A percentile compares a stretch with the other conserved stretches of the same genome.
phyloP scores from a whole-genome alignment of 2,113 vertebrate genomes.

The Danionella cerebrum region DNA sequence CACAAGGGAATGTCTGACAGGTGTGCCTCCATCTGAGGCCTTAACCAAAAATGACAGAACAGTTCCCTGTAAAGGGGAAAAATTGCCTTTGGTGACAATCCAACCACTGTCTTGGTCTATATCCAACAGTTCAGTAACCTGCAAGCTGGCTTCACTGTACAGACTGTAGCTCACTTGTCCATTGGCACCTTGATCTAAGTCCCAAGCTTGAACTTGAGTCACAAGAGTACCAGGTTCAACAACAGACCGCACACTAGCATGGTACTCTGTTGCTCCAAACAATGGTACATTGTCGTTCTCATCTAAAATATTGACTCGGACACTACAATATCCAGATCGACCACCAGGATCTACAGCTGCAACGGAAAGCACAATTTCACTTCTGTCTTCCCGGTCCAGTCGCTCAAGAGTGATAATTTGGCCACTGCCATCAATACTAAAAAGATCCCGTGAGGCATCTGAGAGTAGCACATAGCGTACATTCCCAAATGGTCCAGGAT shows the following conservation, averaged over 20 bases:
- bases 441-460: conserved; percentile 81
- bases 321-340: conserved; percentile 75
- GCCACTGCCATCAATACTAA: conserved; percentile 79
- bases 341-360: conserved; percentile 84
- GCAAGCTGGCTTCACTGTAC: conserved; percentile 84
- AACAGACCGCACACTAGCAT: conserved; percentile 84
- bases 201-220: conserved; percentile 85
- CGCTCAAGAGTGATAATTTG: conserved; percentile 82
- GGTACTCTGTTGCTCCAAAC: conserved; percentile 79
- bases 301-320: conserved; percentile 82
- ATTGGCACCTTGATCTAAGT: conserved; percentile 83
- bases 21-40: conserved; percentile 86
- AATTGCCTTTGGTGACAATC: conserved; percentile 92
- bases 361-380: conserved; percentile 74
- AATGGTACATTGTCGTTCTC: conserved; percentile 89
- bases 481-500: conserved; percentile 78
- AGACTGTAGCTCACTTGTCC: conserved; percentile 87
- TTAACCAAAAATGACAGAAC: conserved; percentile 94
- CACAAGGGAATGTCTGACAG: conserved; percentile 80
- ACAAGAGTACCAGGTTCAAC: conserved; percentile 81
- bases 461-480: conserved; percentile 82
- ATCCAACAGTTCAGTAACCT: conserved; percentile 84
- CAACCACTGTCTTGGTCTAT: conserved; percentile 95
- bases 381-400: conserved; percentile 78
- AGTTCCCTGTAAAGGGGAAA: conserved; percentile 80